Evolutionary conservation across 2,888 invertebrate species (phyloP), one percentile per base, ranked within the genome.

Genomic region (Drosophila borealis): DNA sequence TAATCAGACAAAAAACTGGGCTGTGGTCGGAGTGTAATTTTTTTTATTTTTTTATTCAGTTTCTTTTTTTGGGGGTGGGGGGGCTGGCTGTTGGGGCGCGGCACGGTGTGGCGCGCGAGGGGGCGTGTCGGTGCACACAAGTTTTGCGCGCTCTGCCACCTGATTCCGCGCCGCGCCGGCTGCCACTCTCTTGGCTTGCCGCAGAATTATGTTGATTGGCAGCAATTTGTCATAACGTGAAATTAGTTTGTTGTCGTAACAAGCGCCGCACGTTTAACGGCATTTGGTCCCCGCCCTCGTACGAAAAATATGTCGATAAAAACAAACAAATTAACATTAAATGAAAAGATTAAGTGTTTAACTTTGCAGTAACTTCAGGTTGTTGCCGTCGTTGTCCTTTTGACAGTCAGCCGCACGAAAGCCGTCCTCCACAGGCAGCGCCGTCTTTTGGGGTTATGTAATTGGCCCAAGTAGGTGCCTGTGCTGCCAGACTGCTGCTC

Each of bases 321-420:
- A 84, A 89, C 89, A 84, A 84, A 84, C 84, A 84, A 84, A 84
- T 84, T 84, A 84, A 80, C 89, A 84, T 89, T 84, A 84, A 89
- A 89, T 86, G 89, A 88, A 88, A 84, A 84, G 84, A 84, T 84
- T 88, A 89, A 84, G 89, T 89, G 89, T 89, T 89, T 88, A 88
- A 84, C 82, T 88, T 89, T 89, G 74, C 78, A 81, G 80, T 89
- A 59, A 57, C 61, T 66, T 56, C 44, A 71, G 37, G 51, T 36
- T 42, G 36, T 53, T 33, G 1, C 1, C 17, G 17, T 17, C 2
- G 14, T 41, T 64, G 55, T 53, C 53, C 53, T 74, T 75, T 79
- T 75, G 42, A 34, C 76, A 64, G 67, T 29, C 72, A 49, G 37
- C 67, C 56, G 63, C 65, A 77, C 61, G 77, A 67, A 76, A 59